phyloP scores from a whole-genome alignment of 2,797 vertebrate genomes.

The Squalus acanthias region DNA sequence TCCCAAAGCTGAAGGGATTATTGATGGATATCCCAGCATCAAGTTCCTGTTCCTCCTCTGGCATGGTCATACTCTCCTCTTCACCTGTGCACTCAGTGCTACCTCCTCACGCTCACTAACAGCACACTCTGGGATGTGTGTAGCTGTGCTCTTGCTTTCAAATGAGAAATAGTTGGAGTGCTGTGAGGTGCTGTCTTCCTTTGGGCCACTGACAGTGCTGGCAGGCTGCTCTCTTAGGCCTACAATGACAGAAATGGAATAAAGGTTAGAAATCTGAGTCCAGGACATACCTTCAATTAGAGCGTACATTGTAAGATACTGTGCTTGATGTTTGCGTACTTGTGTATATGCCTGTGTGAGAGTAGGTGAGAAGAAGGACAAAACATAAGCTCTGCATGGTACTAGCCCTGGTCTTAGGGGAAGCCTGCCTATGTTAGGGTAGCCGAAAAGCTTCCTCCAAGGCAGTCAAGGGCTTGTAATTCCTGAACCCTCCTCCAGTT shows the following conservation, averaged over 20 bases:
- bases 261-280: background rate
- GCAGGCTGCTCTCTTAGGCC: background rate
- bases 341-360: background rate
- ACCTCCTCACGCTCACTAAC: background rate
- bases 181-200: background rate
- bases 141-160: too few relatives aligned
- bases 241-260: background rate
- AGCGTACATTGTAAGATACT: background rate
- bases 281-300: background rate
- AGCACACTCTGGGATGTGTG: too few relatives aligned
- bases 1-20: background rate
- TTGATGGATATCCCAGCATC: background rate
- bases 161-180: background rate
- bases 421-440: background rate
- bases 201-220: background rate
- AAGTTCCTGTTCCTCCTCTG: background rate
- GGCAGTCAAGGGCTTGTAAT: background rate
- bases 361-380: background rate
- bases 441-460: background rate
- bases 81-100: background rate
- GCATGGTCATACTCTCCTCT: background rate
- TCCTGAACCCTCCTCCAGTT: background rate
- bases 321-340: background rate
- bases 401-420: background rate
- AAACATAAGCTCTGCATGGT: background rate